Percentiles rank a stretch among this genome's conserved stretches.
These are phyloP conservation scores for Nephrotoma appendiculata DNA, from an alignment of 2,888 invertebrate species.

Conservation along the genomic window DNA sequence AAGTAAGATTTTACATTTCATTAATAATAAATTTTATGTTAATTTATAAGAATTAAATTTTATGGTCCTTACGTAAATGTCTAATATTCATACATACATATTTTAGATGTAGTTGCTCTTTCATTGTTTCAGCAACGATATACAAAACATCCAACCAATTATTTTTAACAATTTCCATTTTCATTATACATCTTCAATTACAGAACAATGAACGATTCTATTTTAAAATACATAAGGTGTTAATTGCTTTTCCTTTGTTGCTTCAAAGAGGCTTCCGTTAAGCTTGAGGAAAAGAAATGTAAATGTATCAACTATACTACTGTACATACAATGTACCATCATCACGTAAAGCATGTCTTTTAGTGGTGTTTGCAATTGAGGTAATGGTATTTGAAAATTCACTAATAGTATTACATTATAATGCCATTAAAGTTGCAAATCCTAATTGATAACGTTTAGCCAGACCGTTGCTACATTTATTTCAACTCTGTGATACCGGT, in stretches of 20 bases:
- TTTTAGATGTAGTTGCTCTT: neutral
- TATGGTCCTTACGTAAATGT: neutral
- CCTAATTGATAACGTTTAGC: no score
- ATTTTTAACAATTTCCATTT: neutral
- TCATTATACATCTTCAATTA: neutral
- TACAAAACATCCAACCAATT: neutral
- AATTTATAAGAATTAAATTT: neutral
- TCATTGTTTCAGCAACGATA: neutral
- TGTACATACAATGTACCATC: no score
- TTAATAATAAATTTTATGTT: neutral
- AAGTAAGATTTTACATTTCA: neutral
- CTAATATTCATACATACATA: neutral
- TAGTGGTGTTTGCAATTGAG: neutral
- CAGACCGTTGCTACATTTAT: no score
- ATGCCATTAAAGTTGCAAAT: no score
- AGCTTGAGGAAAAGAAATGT: neutral
- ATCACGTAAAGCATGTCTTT: neutral
- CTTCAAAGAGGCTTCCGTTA: neutral
- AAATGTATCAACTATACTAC: no score
- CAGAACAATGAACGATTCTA: neutral
- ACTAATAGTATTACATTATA: neutral
- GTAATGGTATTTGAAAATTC: neutral
- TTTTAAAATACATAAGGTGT: neutral
- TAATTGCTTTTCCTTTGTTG: neutral
- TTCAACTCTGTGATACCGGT: no score